Evolutionary conservation across 2,888 invertebrate species (phyloP), one percentile per base, ranked within the genome.

Genomic region (Drosophila mulleri): DNA sequence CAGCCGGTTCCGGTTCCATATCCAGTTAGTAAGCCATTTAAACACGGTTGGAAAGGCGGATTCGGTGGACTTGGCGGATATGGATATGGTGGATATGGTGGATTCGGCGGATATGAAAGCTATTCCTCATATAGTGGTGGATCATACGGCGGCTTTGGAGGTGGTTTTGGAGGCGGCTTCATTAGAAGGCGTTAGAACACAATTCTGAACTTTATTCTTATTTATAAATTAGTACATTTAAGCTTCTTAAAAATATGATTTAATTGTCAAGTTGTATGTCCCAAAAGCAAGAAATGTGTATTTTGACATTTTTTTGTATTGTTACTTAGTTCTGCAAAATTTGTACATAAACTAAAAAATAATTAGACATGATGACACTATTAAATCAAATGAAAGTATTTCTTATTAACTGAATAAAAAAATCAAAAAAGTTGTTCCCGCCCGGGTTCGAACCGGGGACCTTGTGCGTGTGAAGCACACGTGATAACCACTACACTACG

Each of bases 371-470:
- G 7, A 26, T 29, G 8, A 29, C n/a, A n/a, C n/a, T 32, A 32
- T 0, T 6, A 7, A 37, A 37, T 37, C 0, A 37, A 12, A 29
- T 29, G 8, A 37, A 11, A 14, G 1, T 14, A 12, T 37, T 37
- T 37, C 5, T 4, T 9, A 11, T 4, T 20, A 20, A 35, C 44
- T 0, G 3, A 45, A 23, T 0, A 0, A 8, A 8, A 50, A 8
- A 8, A 50, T 7, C 11, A 1, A 41, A 53, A 56, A 54, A 70
- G 1, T 32, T 91, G 91, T 91, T 91, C 88, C 91, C 92, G 91
- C 91, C 91, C 91, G 92, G 91, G 90, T 90, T 92, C 91, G 92
- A 92, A 92, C 92, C 92, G 91, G 92, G 91, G 92, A 86, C 92
- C 92, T 91, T 91, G 91, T 89, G 91, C 91, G 91, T 91, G 91